A percentile compares a stretch with the other conserved stretches of the same genome.
Conservation (phyloP, 2,113 vertebrate genomes). For the Vireo altiloquus region DNA sequence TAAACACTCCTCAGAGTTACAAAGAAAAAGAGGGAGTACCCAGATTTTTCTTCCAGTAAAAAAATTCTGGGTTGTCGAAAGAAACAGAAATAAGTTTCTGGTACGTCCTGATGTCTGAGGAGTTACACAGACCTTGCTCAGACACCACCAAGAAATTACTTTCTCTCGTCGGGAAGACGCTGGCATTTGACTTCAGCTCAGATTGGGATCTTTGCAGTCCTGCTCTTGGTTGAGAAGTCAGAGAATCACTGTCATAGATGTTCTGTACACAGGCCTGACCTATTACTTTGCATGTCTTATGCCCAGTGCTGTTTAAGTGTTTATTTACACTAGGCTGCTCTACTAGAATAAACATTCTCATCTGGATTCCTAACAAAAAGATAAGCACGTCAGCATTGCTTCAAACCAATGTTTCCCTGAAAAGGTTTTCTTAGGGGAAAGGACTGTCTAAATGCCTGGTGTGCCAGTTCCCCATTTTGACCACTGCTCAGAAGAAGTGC, state of each 20-base stretch:
- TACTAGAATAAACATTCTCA: not conserved
- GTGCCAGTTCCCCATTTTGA: not conserved
- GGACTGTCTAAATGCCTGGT: not conserved
- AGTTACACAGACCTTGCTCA: not conserved
- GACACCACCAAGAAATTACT: not conserved
- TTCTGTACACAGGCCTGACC: not conserved
- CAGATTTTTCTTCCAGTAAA: not conserved
- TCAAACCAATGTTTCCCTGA: not conserved
- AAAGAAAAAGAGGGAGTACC: not conserved
- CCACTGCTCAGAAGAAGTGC: not conserved
- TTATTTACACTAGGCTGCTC: not conserved
- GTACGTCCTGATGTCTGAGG: not conserved
- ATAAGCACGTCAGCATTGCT: not conserved
- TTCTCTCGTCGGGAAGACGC: not conserved
- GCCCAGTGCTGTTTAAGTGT: not conserved
- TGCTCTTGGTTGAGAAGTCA: not conserved
- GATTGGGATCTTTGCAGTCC: fast-evolving
- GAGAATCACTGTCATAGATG: not conserved
- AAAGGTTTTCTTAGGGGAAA: not conserved
- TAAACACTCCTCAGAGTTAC: not conserved
- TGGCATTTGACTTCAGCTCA: not conserved
- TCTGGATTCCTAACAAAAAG: not conserved
- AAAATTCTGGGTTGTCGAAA: not conserved
- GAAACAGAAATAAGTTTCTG: not conserved
- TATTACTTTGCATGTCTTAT: not conserved